A percentile compares a stretch with the other conserved stretches of the same genome.
Conservation (phyloP, 2,888 invertebrate species). For the Glomeris marginata region DNA sequence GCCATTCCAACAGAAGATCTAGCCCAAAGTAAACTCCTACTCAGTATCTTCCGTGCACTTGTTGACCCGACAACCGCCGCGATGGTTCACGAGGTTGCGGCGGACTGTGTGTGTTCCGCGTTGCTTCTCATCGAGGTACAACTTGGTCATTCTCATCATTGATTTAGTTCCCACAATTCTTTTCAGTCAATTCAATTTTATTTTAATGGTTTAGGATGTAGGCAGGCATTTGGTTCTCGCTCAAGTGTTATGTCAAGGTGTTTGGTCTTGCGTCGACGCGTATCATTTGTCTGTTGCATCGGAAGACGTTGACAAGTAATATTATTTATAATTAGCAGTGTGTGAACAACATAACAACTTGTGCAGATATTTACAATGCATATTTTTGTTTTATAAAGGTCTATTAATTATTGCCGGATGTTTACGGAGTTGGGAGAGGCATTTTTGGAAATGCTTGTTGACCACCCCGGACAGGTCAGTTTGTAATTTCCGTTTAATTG, state of each 20-base stretch:
- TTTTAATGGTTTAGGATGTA: slow-evolving; percentile 24
- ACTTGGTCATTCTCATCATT: slow-evolving; percentile 15
- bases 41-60: slow-evolving; percentile 44
- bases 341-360: slow-evolving; percentile 13
- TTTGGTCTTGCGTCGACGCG: slow-evolving; percentile 61
- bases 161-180: too few species aligned
- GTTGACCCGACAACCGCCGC: slow-evolving; percentile 27
- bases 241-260: slow-evolving; percentile 61
- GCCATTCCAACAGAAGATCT: slow-evolving; percentile 61
- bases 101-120: slow-evolving; percentile 76
- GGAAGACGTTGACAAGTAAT: slow-evolving; percentile 77
- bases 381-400: slow-evolving; percentile 35
- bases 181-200: slow-evolving; percentile 8
- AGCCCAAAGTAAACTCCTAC: slow-evolving; percentile 54
- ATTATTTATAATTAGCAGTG: too few species aligned
- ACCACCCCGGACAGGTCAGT: slow-evolving; percentile 31
- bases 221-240: slow-evolving; percentile 53
- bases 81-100: slow-evolving; percentile 67
- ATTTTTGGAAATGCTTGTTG: slow-evolving; percentile 61
- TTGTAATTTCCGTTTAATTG: not conserved
- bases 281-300: slow-evolving; percentile 83
- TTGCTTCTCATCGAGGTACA: slow-evolving; percentile 56
- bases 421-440: slow-evolving; percentile 91
- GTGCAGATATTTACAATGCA: not conserved
- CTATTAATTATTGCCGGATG: slow-evolving; percentile 81